Percentiles rank a stretch among this genome's conserved stretches.
Conservation (phyloP, 2,113 vertebrate species). For the Motacilla alba region DNA sequence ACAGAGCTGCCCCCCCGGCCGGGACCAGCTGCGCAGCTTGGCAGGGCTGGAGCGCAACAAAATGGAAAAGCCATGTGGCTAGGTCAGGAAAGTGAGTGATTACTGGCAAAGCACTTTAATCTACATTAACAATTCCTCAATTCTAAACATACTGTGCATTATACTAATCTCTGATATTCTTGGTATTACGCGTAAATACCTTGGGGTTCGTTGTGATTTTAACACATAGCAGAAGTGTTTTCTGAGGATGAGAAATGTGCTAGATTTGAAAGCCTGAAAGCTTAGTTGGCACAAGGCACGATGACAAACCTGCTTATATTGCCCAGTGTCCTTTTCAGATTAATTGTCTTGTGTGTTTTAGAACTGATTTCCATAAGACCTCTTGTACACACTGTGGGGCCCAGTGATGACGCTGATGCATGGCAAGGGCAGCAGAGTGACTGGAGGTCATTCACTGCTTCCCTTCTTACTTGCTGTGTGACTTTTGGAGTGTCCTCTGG, state of each 20-base stretch:
- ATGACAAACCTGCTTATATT: background rate
- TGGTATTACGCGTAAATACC: background rate
- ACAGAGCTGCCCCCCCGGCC: background rate
- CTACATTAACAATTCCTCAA: background rate
- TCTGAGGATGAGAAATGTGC: background rate
- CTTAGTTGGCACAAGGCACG: background rate
- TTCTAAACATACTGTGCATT: background rate
- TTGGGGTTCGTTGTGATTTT: background rate
- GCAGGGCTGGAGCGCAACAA: background rate
- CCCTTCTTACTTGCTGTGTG: background rate
- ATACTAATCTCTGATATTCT: background rate
- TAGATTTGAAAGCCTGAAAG: background rate
- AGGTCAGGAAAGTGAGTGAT: background rate
- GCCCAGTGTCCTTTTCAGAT: background rate
- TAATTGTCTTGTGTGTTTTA: background rate
- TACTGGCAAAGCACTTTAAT: background rate
- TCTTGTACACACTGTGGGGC: background rate
- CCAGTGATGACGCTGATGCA: background rate
- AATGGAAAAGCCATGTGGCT: background rate
- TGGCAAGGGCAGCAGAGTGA: background rate
- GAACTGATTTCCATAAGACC: rapidly evolving
- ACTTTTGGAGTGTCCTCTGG: background rate
- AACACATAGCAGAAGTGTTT: background rate
- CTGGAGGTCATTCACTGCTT: background rate
- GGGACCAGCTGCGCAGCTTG: background rate